phyloP scores from a whole-genome alignment of 2,113 vertebrate species.

The Taurulus bubalis region DNA sequence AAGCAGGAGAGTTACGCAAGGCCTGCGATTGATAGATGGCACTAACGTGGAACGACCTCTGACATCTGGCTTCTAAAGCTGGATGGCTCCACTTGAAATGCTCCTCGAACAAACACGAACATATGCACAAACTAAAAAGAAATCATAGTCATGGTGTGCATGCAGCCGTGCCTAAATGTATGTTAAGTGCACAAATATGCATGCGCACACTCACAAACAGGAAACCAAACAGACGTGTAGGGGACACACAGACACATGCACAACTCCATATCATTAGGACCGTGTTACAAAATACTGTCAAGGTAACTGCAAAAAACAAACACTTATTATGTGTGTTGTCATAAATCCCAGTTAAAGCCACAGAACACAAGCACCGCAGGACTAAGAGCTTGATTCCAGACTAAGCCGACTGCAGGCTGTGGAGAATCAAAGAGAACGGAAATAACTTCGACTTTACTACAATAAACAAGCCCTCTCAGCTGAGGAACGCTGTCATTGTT shows the following conservation, averaged over 20 bases:
- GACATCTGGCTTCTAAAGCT: constrained; percentile 78
- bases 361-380: constrained; percentile 21
- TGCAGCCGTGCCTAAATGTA: constrained; percentile 24
- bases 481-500: constrained; percentile 59
- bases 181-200: constrained; percentile 22
- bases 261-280: neutral
- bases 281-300: constrained; percentile 25
- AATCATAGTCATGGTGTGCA: constrained; percentile 36
- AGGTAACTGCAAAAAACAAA: constrained; percentile 35
- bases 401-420: constrained; percentile 12
- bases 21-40: constrained; percentile 77
- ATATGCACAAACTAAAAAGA: constrained; percentile 64
- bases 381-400: constrained; percentile 15
- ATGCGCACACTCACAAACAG: constrained; percentile 6
- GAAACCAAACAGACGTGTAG: neutral
- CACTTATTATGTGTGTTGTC: constrained; percentile 20
- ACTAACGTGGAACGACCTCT: constrained; percentile 81
- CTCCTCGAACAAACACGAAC: constrained; percentile 68
- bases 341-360: constrained; percentile 10
- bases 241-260: neutral
- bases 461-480: constrained; percentile 46
- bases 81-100: constrained; percentile 69
- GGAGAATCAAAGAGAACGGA: constrained; percentile 35
- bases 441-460: constrained; percentile 55
- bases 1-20: constrained; percentile 78